Evolutionary conservation across 2,888 invertebrate species (phyloP).

Genomic region (Drosophila buzzatii): DNA sequence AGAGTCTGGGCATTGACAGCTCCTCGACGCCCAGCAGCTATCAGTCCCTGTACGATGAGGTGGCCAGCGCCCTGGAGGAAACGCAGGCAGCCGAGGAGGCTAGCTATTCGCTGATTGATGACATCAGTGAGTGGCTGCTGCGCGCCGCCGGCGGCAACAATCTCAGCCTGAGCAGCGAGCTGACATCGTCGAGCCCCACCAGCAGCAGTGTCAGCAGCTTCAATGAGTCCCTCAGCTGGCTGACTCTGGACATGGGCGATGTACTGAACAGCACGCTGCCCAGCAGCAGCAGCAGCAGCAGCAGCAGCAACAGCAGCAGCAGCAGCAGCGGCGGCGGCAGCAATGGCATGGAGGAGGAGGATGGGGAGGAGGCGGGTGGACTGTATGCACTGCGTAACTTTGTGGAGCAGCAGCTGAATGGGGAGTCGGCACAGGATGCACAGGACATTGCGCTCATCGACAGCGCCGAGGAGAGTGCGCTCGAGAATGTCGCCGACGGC

Average conservation of each 20-base stretch:
- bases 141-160: conserved; percentile 46
- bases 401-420: conserved; percentile 64
- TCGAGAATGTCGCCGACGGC: conserved; percentile 65
- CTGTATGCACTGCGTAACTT: conserved; percentile 66
- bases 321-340: conserved; percentile 27
- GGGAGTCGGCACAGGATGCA: conserved; percentile 61
- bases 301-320: conserved; percentile 18
- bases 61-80: conserved; percentile 46
- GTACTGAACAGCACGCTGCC: conserved; percentile 54
- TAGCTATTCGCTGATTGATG: conserved; percentile 69
- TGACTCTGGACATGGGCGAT: conserved; percentile 56
- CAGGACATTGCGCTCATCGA: conserved; percentile 82
- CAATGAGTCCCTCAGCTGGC: conserved; percentile 66
- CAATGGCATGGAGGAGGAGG: neutral
- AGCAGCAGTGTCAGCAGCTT: conserved; percentile 19
- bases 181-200: conserved; percentile 32
- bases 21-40: conserved; percentile 50
- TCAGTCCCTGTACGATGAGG: conserved; percentile 61
- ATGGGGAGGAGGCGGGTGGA: conserved; percentile 31
- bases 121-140: conserved; percentile 72
- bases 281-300: conserved; percentile 8
- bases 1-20: conserved; percentile 22
- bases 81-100: conserved; percentile 56
- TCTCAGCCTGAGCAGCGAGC: conserved; percentile 20
- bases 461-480: conserved; percentile 81